These are phyloP conservation scores for Euborellia annulipes DNA, from an alignment of 1,140 invertebrate species.

Conservation along the genomic window DNA sequence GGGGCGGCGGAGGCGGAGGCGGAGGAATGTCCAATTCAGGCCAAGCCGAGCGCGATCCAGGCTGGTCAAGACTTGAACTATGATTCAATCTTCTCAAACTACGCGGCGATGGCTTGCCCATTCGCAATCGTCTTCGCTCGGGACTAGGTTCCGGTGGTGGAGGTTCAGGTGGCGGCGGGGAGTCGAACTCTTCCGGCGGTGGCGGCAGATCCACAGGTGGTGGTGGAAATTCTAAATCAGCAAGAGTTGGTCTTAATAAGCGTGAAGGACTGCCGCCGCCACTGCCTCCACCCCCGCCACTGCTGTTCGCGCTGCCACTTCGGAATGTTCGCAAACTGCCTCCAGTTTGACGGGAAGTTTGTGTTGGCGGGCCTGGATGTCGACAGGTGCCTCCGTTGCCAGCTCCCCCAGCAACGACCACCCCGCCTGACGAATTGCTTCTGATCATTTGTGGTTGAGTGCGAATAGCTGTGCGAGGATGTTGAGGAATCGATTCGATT, in stretches of 20 bases:
- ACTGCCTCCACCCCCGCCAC: background rate
- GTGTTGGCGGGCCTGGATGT: slow-evolving; percentile 5
- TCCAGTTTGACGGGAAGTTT: slow-evolving; percentile 17
- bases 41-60: background rate
- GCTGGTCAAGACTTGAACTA: slow-evolving; percentile 7
- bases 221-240: slow-evolving; percentile 72
- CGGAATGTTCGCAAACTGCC: slow-evolving; percentile 36
- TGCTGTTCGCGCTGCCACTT: slow-evolving; percentile 21
- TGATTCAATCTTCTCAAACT: slow-evolving; percentile 10
- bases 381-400: background rate
- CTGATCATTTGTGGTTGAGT: slow-evolving; percentile 63
- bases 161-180: slow-evolving; percentile 14
- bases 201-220: slow-evolving; percentile 63
- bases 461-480: slow-evolving; percentile 42
- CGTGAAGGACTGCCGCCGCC: slow-evolving; percentile 37
- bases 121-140: slow-evolving; percentile 4
- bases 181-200: slow-evolving; percentile 42
- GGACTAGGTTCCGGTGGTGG: slow-evolving; percentile 17
- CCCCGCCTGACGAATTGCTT: slow-evolving; percentile 66
- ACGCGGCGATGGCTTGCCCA: slow-evolving; percentile 10
- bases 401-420: slow-evolving; percentile 29
- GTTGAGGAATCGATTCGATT: slow-evolving; percentile 19
- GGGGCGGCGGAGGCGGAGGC: slow-evolving; percentile 26
- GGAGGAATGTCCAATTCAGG: slow-evolving; percentile 21
- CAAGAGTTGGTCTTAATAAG: slow-evolving; percentile 41